Conservation (phyloP, 2,113 vertebrate genomes). For the Ceyx cyanopectus region DNA sequence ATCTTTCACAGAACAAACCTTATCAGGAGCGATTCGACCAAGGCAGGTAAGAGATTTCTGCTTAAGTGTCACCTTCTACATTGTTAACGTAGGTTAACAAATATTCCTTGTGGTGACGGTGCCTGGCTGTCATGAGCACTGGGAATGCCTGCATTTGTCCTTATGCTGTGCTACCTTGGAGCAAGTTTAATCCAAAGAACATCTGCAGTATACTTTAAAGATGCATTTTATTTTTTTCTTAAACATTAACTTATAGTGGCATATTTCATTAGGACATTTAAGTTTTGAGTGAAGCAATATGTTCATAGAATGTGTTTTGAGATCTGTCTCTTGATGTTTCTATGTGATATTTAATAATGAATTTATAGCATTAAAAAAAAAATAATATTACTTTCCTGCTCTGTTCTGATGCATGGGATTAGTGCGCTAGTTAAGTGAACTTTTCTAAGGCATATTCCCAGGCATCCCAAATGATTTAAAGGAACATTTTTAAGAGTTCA, state of each 20-base stretch:
- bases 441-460: constrained; percentile 24
- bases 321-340: background rate
- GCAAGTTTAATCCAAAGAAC: constrained; percentile 50
- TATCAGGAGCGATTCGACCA: constrained; percentile 69
- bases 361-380: background rate
- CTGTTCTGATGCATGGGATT: background rate
- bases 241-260: background rate
- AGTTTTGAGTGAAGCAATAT: constrained; percentile 30
- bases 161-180: constrained; percentile 26
- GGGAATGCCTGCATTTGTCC: constrained; percentile 6
- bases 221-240: constrained; percentile 6
- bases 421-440: constrained; percentile 1
- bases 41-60: constrained; percentile 82
- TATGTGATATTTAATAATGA: background rate
- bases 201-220: constrained; percentile 42
- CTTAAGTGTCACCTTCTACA: constrained; percentile 50
- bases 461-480: background rate
- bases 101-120: constrained; percentile 42
- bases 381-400: background rate
- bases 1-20: constrained; percentile 62
- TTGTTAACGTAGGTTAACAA: constrained; percentile 44
- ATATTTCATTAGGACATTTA: background rate
- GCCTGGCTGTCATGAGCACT: background rate
- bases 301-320: constrained; percentile 18
- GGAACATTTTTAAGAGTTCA: constrained; percentile 54